Evolutionary conservation across 23 tunicate species (phyloP).

Genomic region (Halocynthia aurantium): DNA sequence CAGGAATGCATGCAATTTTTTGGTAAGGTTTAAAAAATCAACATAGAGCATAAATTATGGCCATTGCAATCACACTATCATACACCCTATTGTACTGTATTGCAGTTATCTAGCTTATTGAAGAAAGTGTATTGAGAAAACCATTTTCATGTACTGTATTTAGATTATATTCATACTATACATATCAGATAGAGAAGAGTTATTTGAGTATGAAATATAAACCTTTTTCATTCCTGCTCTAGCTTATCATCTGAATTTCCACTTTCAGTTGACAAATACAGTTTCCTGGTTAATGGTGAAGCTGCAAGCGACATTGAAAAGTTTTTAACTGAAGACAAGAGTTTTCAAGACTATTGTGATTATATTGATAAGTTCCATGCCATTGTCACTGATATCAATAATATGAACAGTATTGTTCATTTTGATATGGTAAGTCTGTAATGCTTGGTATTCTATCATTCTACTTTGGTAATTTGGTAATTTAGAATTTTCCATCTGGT

Average conservation of each 20-base stretch:
- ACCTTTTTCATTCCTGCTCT: too few species aligned
- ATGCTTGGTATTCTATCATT: neutral
- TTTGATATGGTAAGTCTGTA: slow-evolving; percentile 69
- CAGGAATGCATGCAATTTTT: slow-evolving; percentile 80
- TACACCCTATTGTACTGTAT: too few species aligned
- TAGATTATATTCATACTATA: too few species aligned
- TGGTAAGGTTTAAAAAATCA: slow-evolving; percentile 23
- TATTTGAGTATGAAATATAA: too few species aligned
- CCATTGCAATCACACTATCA: too few species aligned
- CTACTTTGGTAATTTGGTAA: neutral
- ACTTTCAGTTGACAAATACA: slow-evolving; percentile 69
- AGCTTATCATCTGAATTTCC: too few species aligned
- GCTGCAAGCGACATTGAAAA: slow-evolving; percentile 68
- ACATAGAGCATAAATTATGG: too few species aligned
- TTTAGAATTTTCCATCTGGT: neutral
- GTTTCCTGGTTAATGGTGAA: slow-evolving; percentile 86
- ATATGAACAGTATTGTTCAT: slow-evolving; percentile 64
- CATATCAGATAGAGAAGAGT: too few species aligned
- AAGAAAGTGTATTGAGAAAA: too few species aligned
- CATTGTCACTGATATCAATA: slow-evolving; percentile 49
- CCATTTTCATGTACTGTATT: too few species aligned
- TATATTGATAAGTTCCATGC: slow-evolving; percentile 64
- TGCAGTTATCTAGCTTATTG: too few species aligned
- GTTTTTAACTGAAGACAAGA: slow-evolving; percentile 65
- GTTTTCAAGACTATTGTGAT: slow-evolving; percentile 67